phyloP scores from a whole-genome alignment of 1,140 invertebrate species.

The Trigoniulus corallinus region DNA sequence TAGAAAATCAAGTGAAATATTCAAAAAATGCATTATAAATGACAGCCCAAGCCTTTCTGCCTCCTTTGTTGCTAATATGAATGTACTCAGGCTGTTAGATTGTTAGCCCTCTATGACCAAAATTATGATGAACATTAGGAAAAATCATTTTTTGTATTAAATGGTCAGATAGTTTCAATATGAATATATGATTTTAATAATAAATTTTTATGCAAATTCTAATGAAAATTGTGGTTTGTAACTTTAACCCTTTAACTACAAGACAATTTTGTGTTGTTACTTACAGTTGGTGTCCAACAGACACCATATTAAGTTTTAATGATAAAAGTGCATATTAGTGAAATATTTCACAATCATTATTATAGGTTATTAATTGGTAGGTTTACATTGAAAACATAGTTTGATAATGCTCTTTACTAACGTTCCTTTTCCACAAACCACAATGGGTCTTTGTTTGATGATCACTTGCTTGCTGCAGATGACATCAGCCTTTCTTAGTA shows the following conservation, averaged over 20 bases:
- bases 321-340: not conserved
- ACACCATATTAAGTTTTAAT: not conserved
- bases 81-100: too few species aligned
- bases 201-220: too few species aligned
- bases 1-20: too few species aligned
- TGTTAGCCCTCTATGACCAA: too few species aligned
- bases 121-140: too few species aligned
- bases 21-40: too few species aligned
- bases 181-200: too few species aligned
- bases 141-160: too few species aligned
- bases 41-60: too few species aligned
- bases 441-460: not conserved
- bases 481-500: not conserved
- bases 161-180: too few species aligned
- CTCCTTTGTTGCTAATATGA: too few species aligned
- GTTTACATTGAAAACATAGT: not conserved
- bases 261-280: not conserved
- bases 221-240: too few species aligned
- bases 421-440: not conserved
- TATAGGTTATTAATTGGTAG: not conserved
- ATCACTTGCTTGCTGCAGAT: not conserved
- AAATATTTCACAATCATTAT: not conserved
- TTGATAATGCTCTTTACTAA: not conserved
- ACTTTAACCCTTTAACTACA: not conserved
- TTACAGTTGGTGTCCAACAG: not conserved